Evolutionary conservation across 92 coral and sea anemone species (phyloP).

Genomic region (Pocillopora meandrina): DNA sequence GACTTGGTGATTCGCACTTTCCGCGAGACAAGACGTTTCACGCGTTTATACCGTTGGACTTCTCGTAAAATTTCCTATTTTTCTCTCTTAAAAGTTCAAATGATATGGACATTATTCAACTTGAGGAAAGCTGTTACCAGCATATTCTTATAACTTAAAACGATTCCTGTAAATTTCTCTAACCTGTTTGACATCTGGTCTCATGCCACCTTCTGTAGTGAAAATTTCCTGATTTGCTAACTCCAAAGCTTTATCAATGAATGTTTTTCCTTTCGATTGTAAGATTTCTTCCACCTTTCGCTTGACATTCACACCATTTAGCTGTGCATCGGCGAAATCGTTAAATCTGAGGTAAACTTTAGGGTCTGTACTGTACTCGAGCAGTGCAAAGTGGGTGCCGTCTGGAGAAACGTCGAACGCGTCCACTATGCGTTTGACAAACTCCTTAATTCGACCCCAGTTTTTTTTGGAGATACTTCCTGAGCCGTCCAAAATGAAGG

Average conservation of each 20-base stretch:
- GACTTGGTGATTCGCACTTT: too few species aligned
- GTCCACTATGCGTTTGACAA: slow-evolving; percentile 65
- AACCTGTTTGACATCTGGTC: slow-evolving; percentile 76
- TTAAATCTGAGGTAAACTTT: slow-evolving; percentile 73
- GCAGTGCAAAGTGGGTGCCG: slow-evolving; percentile 80
- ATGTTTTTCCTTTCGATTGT: slow-evolving; percentile 69
- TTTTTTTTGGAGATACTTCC: slow-evolving; percentile 77
- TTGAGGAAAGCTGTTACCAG: too few species aligned
- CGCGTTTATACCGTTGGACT: too few species aligned
- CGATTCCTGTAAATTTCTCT: background rate
- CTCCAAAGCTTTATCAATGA: slow-evolving; percentile 77
- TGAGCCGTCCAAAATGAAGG: slow-evolving; percentile 83
- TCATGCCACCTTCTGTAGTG: slow-evolving; percentile 70
- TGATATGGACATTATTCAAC: too few species aligned
- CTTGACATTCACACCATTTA: slow-evolving; percentile 67
- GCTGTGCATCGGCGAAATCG: slow-evolving; percentile 64
- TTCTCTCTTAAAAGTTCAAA: too few species aligned
- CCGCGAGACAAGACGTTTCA: too few species aligned
- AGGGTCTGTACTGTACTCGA: slow-evolving; percentile 67
- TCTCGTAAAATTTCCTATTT: too few species aligned
- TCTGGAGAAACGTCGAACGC: slow-evolving; percentile 75
- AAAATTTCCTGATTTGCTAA: slow-evolving; percentile 71
- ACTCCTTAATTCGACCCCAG: slow-evolving; percentile 69
- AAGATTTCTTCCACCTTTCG: slow-evolving; percentile 65
- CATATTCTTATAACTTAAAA: too few species aligned